Base-by-base conservation (phyloP, 2,888 invertebrate genomes). In the Drosophila multiciliata region DNA sequence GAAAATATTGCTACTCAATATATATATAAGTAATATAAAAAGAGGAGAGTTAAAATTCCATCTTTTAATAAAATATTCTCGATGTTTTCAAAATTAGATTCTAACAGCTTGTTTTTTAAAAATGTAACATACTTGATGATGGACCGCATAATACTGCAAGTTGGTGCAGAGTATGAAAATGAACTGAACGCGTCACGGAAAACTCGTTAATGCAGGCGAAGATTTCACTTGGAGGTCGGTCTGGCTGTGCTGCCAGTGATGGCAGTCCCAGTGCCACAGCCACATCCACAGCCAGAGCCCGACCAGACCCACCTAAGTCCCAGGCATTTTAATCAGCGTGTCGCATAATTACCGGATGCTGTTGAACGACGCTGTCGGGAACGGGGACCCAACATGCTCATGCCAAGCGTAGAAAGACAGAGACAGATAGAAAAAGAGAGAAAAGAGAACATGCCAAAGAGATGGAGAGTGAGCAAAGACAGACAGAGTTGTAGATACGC, bases 301-400 rank as follows among this genome's bases (percentile, higher is more conserved):
- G 73, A 70, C 71, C 80, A 88, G 83, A 84, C 89, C 83, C 83
- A 84, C 90, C 83, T 84, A 86, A 90, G 80, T 73, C 82, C 84
- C 87, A 72, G 82, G 78, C 92, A 91, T 92, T 91, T 92, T 92
- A 92, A 92, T 91, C 92, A 92, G 92, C 90, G 90, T 91, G 91
- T 91, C 92, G 91, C 91, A 91, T 92, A 92, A 92, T 92, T 92
- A 92, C 92, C 92, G 92, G 91, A 91, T 91, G 92, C 92, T 87
- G 85, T 75, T 88, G 89, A 80, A 67, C 78, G 82, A 82, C 45
- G 82, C 82, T 78, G 78, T 54, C 60, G 73, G 77, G 66, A 66
- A 42, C 23, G 38, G 70, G 64, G 38, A 61, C 20, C 49, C 63
- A 79, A 42, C 67, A 71, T 67, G 73, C 63, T 71, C 78, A 77